A percentile compares a stretch with the other conserved stretches of the same genome.
phyloP scores from a whole-genome alignment of 2,888 invertebrate species.

The Mimachlamys varia region DNA sequence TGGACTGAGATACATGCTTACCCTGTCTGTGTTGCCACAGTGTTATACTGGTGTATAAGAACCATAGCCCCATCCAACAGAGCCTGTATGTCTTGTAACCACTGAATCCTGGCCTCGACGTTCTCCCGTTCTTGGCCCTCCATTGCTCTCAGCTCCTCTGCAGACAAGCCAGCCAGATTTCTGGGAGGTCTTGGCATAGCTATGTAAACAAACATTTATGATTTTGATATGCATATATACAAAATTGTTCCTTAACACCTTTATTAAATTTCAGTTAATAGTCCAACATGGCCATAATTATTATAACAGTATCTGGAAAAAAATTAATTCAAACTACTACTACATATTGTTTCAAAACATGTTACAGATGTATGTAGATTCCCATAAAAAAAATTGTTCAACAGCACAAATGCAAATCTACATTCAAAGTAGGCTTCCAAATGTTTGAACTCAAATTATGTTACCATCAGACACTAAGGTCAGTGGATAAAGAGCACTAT shows the following conservation, averaged over 20 bases:
- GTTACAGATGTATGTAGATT: no score
- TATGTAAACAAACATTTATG: constrained; percentile 40
- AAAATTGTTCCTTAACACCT: no score
- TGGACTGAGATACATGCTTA: no score
- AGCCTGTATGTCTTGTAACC: constrained; percentile 92
- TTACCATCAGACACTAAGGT: neutral
- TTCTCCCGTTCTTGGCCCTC: constrained; percentile 94
- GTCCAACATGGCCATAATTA: no score
- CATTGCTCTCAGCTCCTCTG: constrained; percentile 92
- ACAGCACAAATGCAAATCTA: neutral
- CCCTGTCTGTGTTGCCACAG: constrained; percentile 72
- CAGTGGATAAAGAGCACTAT: neutral
- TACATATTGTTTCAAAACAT: neutral
- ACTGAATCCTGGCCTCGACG: constrained; percentile 94
- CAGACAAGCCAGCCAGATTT: constrained; percentile 87
- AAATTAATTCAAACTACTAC: neutral
- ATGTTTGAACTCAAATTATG: neutral
- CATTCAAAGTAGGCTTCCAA: neutral
- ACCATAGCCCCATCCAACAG: constrained; percentile 96
- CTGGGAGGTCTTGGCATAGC: constrained; percentile 78
- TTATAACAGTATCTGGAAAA: no score
- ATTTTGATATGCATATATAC: no score
- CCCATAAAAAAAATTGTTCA: neutral
- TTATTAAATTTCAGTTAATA: no score
- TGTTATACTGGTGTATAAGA: constrained; percentile 94